Base-by-base conservation (phyloP, 2,797 vertebrate species). In the Gallinago nigripennis region DNA sequence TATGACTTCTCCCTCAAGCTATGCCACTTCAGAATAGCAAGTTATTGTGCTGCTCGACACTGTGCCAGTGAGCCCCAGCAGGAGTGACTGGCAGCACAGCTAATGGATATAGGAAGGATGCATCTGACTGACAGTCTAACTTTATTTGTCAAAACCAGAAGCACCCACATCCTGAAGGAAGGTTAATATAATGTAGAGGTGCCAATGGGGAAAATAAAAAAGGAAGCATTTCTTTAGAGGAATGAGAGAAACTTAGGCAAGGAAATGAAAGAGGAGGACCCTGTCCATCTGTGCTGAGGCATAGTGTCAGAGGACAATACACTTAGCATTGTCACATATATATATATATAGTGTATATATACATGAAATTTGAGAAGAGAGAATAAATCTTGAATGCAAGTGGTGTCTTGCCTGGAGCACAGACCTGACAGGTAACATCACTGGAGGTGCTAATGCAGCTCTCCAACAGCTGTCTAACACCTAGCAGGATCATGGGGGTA, bases 81-180 rank as follows among this genome's bases (percentile, higher is more conserved):
- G 57, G 3, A 1, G 30, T 78, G 79, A 96, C 65, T 94, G 89
- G 82, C 95, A 95, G 92, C 60, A 88, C 45, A 92, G 68, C 68
- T 95, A 90, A 96, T 90, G 86, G 90, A 33, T 68, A 85, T 0
- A 95, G 94, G 68, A 68, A 51, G 68, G 92, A 88, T 92, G 91
- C 2, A 1, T 85, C 2, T 80, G 81, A 94, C 41, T 94, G 91
- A 90, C 86, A 90, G 71, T 39, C 60, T 66, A 70, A 77, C 90
- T 86, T 79, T 25, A 89, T 89, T 71, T 93, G 78, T 88, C 91
- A 96, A 77, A 95, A 56, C 35, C 81, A 82, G 57, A 46, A 86
- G 82, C 61, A 89, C 61, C 57, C 43, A 12, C 33, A 50, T 11
- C 53, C 41, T 2, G 5, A 79, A 93, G 68, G 86, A 71, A 78